Conservation (phyloP, 2,888 invertebrate genomes). For the Stenolophus ochropezus region DNA sequence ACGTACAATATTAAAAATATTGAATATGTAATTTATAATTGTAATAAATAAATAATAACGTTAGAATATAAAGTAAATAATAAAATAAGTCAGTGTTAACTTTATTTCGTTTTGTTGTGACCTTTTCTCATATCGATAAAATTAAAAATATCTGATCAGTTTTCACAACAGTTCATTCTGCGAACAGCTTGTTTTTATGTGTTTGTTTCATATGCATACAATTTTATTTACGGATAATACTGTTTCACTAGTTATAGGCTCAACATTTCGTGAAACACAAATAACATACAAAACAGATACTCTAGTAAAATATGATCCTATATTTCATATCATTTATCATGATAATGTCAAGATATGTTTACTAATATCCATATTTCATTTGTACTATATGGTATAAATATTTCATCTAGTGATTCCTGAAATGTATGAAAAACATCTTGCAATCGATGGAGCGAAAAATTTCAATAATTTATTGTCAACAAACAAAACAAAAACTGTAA, state of each 20-base stretch:
- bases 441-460: not conserved
- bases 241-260: not conserved
- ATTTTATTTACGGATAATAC: not conserved
- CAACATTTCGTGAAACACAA: not conserved
- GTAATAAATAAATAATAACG: no score
- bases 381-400: not conserved
- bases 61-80: not conserved
- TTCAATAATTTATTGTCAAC: not conserved
- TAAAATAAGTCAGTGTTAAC: not conserved
- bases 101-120: not conserved
- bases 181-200: not conserved
- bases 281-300: not conserved
- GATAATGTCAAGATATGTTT: not conserved
- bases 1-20: no score
- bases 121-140: constrained; percentile 9
- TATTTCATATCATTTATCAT: constrained; percentile 9
- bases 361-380: not conserved
- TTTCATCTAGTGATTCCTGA: not conserved
- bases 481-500: constrained; percentile 12
- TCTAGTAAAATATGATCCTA: not conserved
- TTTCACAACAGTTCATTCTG: not conserved
- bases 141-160: not conserved
- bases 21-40: no score
- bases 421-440: not conserved
- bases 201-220: not conserved